A percentile compares a stretch with the other conserved stretches of the same genome.
phyloP scores from a whole-genome alignment of 1,140 invertebrate species.

The Drosophila nannoptera region DNA sequence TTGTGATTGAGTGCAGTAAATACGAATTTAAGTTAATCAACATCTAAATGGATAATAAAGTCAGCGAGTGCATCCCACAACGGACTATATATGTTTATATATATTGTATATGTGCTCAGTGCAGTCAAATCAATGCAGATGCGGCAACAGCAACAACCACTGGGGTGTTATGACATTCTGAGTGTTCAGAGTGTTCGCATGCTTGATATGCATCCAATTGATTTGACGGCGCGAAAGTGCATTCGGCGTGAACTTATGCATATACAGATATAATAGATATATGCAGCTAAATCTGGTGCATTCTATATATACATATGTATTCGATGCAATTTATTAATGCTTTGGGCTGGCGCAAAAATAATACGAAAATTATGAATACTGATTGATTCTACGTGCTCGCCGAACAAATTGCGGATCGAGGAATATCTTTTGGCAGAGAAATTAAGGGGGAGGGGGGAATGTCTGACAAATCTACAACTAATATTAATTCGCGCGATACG shows the following conservation, averaged over 20 bases:
- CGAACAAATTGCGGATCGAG: conserved; percentile 2
- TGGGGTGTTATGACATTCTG: conserved; percentile 2
- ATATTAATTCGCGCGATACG: no score
- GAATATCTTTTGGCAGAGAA: no score
- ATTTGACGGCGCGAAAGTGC: conserved; percentile 44
- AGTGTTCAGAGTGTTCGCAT: conserved; percentile 1
- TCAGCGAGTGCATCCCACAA: conserved; percentile 48
- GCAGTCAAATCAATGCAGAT: conserved; percentile 47
- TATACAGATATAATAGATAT: conserved; percentile 3
- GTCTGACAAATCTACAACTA: no score
- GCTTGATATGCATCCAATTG: conserved; percentile 37
- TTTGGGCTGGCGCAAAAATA: conserved; percentile 62
- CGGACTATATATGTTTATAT: no score
- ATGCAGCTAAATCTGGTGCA: conserved; percentile 3
- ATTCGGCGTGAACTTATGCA: conserved; percentile 11
- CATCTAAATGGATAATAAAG: conserved; percentile 76
- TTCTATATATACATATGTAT: conserved; percentile 19
- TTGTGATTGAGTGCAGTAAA: conserved; percentile 63
- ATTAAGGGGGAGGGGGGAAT: no score
- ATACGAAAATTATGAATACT: conserved; percentile 55
- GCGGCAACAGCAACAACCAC: conserved; percentile 10
- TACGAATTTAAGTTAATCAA: conserved; percentile 75
- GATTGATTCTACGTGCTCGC: conserved; percentile 54
- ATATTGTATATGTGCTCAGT: conserved; percentile 45
- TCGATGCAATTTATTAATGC: conserved; percentile 70